These are phyloP conservation scores for Drosophila pandora DNA, from an alignment of 1,140 invertebrate genomes.

Conservation along the genomic window DNA sequence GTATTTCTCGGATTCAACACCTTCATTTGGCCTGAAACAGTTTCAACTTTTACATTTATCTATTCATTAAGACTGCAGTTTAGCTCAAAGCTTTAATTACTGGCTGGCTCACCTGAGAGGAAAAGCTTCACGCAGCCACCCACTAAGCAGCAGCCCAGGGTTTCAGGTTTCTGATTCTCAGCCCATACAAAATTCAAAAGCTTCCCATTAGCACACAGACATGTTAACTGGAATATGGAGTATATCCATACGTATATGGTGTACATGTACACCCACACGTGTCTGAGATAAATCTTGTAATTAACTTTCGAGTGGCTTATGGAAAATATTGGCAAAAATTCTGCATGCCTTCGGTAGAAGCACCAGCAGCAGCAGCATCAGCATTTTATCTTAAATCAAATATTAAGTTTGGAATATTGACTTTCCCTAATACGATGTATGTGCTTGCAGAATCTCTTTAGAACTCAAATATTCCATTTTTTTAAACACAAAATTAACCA, in stretches of 20 bases:
- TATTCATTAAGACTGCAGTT: conserved; percentile 27
- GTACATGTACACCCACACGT: background rate
- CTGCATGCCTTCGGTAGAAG: conserved; percentile 4
- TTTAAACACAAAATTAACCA: conserved; percentile 5
- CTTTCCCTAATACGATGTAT: background rate
- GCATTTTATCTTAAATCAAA: conserved; percentile 48
- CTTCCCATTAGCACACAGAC: conserved; percentile 54
- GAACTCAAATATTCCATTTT: conserved; percentile 45
- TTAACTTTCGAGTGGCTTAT: conserved; percentile 68
- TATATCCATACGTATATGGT: background rate
- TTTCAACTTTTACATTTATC: conserved; percentile 23
- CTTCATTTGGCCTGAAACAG: background rate
- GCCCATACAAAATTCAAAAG: conserved; percentile 52
- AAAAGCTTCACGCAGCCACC: conserved; percentile 47
- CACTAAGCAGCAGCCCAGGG: conserved; percentile 36
- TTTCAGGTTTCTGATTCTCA: conserved; percentile 23
- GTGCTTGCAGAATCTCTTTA: background rate
- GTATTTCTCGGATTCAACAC: background rate
- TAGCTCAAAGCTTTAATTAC: conserved; percentile 51
- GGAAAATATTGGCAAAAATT: conserved; percentile 60
- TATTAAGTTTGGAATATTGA: conserved; percentile 32
- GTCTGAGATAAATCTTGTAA: conserved; percentile 54
- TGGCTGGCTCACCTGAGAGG: conserved; percentile 11
- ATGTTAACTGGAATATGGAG: conserved; percentile 12
- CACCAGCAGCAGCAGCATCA: conserved; percentile 14